Base-by-base conservation (phyloP, 2,113 vertebrate species). In the Syngnathoides biaculeatus region DNA sequence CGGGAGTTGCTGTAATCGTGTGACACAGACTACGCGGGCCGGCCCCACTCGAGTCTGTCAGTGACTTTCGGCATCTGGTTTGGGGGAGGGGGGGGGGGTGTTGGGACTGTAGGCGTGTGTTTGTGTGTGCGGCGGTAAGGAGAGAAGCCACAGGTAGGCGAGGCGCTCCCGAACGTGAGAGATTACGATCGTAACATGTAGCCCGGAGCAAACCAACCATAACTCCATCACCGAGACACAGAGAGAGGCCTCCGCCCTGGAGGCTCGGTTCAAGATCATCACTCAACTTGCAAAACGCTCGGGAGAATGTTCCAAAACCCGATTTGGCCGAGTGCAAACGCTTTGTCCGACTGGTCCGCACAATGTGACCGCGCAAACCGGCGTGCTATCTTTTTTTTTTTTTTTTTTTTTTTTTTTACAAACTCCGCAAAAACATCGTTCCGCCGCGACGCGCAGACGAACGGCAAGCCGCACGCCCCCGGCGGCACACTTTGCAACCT, bases 131-230 rank as follows among this genome's bases (percentile, higher is more conserved):
- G 53, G 24, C 27, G 15, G 55, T 26, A 57, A 26, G 17, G 50
- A 56, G 22, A 71, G 20, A 45, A n/a, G 61, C 15, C 19, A 15
- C 19, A 71, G 53, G 63, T 68, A 66, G 26, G 20, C 30, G 52
- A 79, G 75, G 47, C 40, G 60, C 77, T 71, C 57, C 52, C 74
- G 64, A 76, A 71, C 5, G 14, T 48, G 65, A 57, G 65, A 87
- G 86, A 84, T 84, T 69, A 64, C 3, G 60, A 81, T 89, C 84
- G 70, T 58, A 75, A 85, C 81, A 71, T 69, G 79, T 48, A 78
- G 63, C 67, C 73, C 38, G 63, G 24, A 75, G 77, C 77, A 83
- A 91, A 83, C 85, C 80, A 75, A 77, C 72, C 6, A 27, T 7
- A 56, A 15, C 55, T 27, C 55, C 24, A 13, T 53, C 52, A 17